These are phyloP conservation scores for Myotis pilosus DNA, from an alignment of 2,797 vertebrate species.

Conservation along the genomic window DNA sequence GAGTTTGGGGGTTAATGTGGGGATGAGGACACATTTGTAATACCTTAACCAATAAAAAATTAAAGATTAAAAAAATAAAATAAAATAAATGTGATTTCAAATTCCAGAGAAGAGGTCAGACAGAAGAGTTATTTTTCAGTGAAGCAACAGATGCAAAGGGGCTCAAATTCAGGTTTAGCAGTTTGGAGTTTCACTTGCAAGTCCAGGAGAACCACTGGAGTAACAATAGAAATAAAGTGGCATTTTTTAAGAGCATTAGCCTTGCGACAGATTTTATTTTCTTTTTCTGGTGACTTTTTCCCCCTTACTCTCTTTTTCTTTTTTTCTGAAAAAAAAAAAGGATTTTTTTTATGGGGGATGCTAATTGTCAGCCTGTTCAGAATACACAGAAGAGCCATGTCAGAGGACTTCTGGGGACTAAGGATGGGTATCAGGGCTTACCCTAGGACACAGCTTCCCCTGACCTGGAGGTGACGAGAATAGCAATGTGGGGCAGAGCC, in stretches of 20 bases:
- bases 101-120: not conserved
- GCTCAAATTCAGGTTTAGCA: not conserved
- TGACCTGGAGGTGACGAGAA: not conserved
- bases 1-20: too few relatives aligned
- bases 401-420: not conserved
- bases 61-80: too few relatives aligned
- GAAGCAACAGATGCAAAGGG: not conserved
- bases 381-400: not conserved
- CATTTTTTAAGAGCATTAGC: not conserved
- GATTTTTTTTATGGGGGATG: not conserved
- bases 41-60: too few relatives aligned
- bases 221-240: not conserved
- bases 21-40: too few relatives aligned
- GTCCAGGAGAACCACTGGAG: not conserved
- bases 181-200: not conserved
- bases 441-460: not conserved
- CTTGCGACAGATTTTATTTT: not conserved
- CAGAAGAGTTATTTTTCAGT: not conserved
- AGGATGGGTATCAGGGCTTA: not conserved
- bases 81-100: not conserved
- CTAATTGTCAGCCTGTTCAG: not conserved
- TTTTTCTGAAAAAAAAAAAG: not conserved
- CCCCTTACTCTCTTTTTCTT: not conserved
- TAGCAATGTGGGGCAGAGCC: not conserved
- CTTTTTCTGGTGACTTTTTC: not conserved